A percentile compares a stretch with the other conserved stretches of the same genome.
phyloP scores from a whole-genome alignment of 2,797 vertebrate genomes.

The Neostethus bicornis region DNA sequence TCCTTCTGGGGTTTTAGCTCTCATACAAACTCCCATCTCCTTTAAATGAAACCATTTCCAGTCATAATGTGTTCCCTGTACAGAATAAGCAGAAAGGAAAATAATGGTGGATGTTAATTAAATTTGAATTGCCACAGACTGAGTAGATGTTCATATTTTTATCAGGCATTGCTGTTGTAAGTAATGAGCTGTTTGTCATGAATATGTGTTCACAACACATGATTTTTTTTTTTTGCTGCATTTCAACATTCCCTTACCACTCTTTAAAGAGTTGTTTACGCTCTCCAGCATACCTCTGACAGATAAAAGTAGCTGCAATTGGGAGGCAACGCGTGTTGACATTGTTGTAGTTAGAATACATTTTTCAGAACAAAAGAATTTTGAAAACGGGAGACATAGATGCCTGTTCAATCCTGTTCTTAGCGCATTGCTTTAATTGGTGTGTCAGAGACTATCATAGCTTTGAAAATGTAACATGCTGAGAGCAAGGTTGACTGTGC shows the following conservation, averaged over 20 bases:
- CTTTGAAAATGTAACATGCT: constrained; percentile 50
- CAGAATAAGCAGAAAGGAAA: constrained; percentile 32
- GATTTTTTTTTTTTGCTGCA: constrained; percentile 11
- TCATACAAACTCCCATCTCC: constrained; percentile 84
- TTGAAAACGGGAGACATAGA: constrained; percentile 42
- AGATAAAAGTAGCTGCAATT: constrained; percentile 55
- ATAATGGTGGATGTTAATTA: constrained; percentile 50
- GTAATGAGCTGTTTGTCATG: constrained; percentile 24
- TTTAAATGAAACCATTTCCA: constrained; percentile 82
- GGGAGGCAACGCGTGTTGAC: constrained; percentile 52
- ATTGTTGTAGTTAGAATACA: constrained; percentile 40
- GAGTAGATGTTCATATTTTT: neutral
- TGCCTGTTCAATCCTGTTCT: constrained; percentile 37
- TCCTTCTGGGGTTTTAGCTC: constrained; percentile 81
- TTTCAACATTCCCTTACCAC: constrained; percentile 21
- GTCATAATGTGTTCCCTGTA: constrained; percentile 47
- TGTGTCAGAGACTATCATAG: constrained; percentile 46
- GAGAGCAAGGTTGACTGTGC: constrained; percentile 29
- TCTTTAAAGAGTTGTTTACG: constrained; percentile 43
- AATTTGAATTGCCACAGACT: constrained; percentile 11
- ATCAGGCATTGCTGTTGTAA: constrained; percentile 1
- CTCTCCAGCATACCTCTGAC: constrained; percentile 34
- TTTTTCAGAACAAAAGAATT: constrained; percentile 55
- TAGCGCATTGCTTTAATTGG: constrained; percentile 50
- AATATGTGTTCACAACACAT: constrained; percentile 21